Base-by-base conservation (phyloP, 2,888 invertebrate genomes). In the Aporophyla lueneburgensis region DNA sequence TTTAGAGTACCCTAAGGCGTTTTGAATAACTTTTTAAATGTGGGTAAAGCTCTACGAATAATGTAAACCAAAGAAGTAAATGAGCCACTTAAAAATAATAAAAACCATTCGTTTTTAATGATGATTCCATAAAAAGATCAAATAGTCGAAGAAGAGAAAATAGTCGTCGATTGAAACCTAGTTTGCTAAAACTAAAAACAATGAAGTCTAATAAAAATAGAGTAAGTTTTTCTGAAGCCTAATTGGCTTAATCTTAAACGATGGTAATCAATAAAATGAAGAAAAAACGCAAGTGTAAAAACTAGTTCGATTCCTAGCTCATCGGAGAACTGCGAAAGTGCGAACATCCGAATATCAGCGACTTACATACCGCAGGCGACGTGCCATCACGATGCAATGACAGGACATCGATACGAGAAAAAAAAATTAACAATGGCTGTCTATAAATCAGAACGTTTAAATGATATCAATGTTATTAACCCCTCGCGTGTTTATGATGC, bases 201-300 rank as follows among this genome's bases (percentile, higher is more conserved):
- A 62, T 1, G 0, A 53, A 54, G 14, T 40, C 16, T 7, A 56
- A 74, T 19, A 56, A 63, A 81, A 51, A 16, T 24, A 5, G 19
- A 65, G 7, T n/a, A 16, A 59, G 16, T 81, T 66, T 51, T 66
- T 69, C 7, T 33, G n/a, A 69, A 59, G 33, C 33, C 33, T 76
- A 76, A 77, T 80, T 71, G 62, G 56, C 53, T 43, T 70, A 63
- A 71, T 83, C 46, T 71, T 62, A 62, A 84, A 71, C 56, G 80
- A 65, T 58, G 46, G 71, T 46, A 70, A 66, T 46, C 33, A 84
- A 62, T 61, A 63, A 56, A 51, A 69, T 12, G 2, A 59, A 66
- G 9, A 59, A 63, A 58, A 69, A 51, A 40, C n/a, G 21, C 33
- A 74, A 70, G 69, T 59, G 63, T 65, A 78, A 73, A 81, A 84